Evolutionary conservation across 2,888 invertebrate genomes (phyloP).

Genomic region (Agrochola circellaris): DNA sequence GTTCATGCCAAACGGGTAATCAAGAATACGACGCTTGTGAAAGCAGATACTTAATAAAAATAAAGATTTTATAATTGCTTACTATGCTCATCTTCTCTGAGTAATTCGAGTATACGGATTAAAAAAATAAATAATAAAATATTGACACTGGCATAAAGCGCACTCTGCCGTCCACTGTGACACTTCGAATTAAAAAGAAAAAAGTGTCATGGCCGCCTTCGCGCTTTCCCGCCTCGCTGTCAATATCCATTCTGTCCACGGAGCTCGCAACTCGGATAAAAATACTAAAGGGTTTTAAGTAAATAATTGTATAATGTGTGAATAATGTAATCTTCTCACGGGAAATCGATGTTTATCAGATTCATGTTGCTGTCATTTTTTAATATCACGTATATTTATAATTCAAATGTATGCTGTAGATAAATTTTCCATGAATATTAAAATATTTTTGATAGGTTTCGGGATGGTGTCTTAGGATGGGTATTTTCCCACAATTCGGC

Average conservation of each 20-base stretch:
- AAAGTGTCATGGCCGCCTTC: constrained; percentile 79
- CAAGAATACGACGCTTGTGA: constrained; percentile 49
- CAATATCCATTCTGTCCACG: constrained; percentile 77
- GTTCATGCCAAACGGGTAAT: constrained; percentile 60
- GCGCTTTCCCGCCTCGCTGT: constrained; percentile 81
- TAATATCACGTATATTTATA: constrained; percentile 61
- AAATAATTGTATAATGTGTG: constrained; percentile 73
- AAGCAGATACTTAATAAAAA: constrained; percentile 65
- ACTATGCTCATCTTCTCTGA: constrained; percentile 56
- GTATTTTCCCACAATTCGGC: constrained; percentile 76
- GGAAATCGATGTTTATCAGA: constrained; percentile 61
- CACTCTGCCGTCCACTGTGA: constrained; percentile 71
- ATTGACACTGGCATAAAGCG: constrained; percentile 74
- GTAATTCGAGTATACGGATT: constrained; percentile 62
- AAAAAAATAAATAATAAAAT: constrained; percentile 62
- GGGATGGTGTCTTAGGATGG: constrained; percentile 48
- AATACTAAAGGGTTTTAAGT: constrained; percentile 72
- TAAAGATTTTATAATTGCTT: constrained; percentile 65
- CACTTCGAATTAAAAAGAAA: constrained; percentile 80
- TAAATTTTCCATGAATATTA: constrained; percentile 64
- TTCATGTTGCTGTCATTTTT: constrained; percentile 63
- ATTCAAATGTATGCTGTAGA: constrained; percentile 55
- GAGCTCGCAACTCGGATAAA: constrained; percentile 73
- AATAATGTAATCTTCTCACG: constrained; percentile 72
- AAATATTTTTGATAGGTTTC: constrained; percentile 57